Evolutionary conservation across 2,113 vertebrate genomes (phyloP), one percentile per base, ranked within the genome.

Genomic region (Prunella fulvescens): DNA sequence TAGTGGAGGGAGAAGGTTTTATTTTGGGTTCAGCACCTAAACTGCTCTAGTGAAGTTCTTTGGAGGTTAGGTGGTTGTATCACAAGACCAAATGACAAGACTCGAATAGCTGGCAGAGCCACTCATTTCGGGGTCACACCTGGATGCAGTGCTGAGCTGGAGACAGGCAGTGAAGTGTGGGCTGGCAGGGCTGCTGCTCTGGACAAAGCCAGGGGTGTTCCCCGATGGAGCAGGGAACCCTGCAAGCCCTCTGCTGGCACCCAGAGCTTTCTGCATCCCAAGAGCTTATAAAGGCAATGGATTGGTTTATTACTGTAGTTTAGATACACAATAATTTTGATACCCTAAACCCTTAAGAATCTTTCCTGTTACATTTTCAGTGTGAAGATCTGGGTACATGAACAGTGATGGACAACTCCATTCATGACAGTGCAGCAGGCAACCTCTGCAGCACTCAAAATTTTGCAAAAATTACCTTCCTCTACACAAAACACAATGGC

Each of bases 221-320:
- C 42, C 23, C 10, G 3, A 1, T 1, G 29, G 62, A 69, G 19
- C 31, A 28, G 58, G 54, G 74, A 42, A 12, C 29, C 50, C 79
- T 73, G 45, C 12, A 4, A 81, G 88, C 82, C 88, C 71, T 95
- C 90, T 95, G 71, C 94, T 92, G 86, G 76, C 88, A 81, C 19
- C 72, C 33, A 10, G 4, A 22, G 50, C 23, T 88, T 57, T 62
- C 54, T 70, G 9, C 69, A 48, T 28, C 29, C 44, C 47, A 15
- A n/a, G 13, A 83, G 23, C 2, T 80, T 20, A 45, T 8, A 42
- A 78, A 53, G n/a, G 42, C 18, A 26, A 8, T 37, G n/a, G 18
- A 9, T 51, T 73, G 0, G 16, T 53, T 86, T 65, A 22, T 51
- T 64, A 16, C n/a, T 65, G 40, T 48, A 64, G n/a, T 24, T 81